Conservation (phyloP, 2,888 invertebrate species). For the Alviniconcha strummeri region DNA sequence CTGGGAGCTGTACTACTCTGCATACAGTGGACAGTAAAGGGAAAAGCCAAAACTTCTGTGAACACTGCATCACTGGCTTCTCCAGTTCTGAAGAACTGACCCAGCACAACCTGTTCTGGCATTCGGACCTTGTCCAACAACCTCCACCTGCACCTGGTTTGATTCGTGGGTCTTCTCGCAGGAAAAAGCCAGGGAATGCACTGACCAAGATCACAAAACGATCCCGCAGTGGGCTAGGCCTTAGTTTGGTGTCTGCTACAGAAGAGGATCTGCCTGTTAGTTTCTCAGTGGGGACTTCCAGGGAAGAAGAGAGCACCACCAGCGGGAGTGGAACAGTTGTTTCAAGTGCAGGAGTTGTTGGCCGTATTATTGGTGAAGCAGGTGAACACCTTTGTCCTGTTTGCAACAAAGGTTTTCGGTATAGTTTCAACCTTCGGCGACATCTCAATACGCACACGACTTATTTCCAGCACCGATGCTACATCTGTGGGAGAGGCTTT, state of each 20-base stretch:
- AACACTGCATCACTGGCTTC: constrained; percentile 16
- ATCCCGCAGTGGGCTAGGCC: neutral
- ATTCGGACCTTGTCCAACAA: constrained; percentile 7
- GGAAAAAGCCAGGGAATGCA: neutral
- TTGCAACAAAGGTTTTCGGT: constrained; percentile 37
- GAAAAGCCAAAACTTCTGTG: constrained; percentile 1
- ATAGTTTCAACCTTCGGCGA: constrained; percentile 36
- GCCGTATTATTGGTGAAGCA: neutral
- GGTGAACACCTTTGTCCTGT: constrained; percentile 21
- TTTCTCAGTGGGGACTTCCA: neutral
- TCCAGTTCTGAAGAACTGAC: constrained; percentile 20
- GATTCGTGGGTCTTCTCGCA: neutral
- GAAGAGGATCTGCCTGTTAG: neutral
- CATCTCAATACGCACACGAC: constrained; percentile 36
- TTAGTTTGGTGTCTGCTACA: neutral
- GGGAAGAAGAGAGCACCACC: neutral
- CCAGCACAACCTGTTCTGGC: constrained; percentile 17
- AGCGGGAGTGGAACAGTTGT: neutral
- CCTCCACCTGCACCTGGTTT: neutral
- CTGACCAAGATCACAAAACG: neutral
- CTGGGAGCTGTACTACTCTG: neutral
- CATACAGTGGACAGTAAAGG: constrained; percentile 13
- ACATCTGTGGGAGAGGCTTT: constrained; percentile 29
- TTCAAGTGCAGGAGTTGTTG: neutral
- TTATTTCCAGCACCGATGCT: constrained; percentile 22